phyloP scores from a whole-genome alignment of 2,888 invertebrate genomes.

The Drosophila histrio region DNA sequence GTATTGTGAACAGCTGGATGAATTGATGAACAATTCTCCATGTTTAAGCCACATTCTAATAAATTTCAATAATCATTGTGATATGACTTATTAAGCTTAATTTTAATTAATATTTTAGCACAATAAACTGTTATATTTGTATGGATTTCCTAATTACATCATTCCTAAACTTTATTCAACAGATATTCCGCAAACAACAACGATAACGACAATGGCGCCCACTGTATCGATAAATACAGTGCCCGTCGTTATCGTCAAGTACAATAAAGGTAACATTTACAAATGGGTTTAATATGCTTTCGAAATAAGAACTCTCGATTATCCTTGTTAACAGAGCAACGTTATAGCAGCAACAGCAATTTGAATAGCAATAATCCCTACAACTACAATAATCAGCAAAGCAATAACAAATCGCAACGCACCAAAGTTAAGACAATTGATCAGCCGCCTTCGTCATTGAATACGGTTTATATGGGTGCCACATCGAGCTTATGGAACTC shows the following conservation, averaged over 20 bases:
- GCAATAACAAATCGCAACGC: slow-evolving; percentile 78
- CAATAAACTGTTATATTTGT: too few species aligned
- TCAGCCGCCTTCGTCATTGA: slow-evolving; percentile 75
- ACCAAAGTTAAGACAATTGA: slow-evolving; percentile 78
- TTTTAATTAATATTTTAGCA: too few species aligned
- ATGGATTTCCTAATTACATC: too few species aligned
- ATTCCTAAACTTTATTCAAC: too few species aligned
- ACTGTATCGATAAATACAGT: slow-evolving; percentile 83
- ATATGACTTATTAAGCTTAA: too few species aligned
- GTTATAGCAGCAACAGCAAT: slow-evolving; percentile 76
- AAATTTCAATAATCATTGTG: too few species aligned
- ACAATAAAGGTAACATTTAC: slow-evolving; percentile 80
- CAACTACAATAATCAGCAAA: slow-evolving; percentile 62
- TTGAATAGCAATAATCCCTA: slow-evolving; percentile 73
- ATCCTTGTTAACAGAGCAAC: slow-evolving; percentile 63
- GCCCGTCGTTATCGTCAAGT: slow-evolving; percentile 81
- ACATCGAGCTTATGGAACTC: slow-evolving; percentile 84
- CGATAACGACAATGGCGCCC: slow-evolving; percentile 83
- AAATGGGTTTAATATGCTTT: neutral
- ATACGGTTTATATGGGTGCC: slow-evolving; percentile 82
- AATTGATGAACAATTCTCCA: too few species aligned
- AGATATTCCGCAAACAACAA: slow-evolving; percentile 84
- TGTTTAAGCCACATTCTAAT: too few species aligned
- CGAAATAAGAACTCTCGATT: neutral
- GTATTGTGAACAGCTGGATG: too few species aligned